Evolutionary conservation across 2,797 vertebrate species (phyloP).

Genomic region (Pelochelys cantorii): DNA sequence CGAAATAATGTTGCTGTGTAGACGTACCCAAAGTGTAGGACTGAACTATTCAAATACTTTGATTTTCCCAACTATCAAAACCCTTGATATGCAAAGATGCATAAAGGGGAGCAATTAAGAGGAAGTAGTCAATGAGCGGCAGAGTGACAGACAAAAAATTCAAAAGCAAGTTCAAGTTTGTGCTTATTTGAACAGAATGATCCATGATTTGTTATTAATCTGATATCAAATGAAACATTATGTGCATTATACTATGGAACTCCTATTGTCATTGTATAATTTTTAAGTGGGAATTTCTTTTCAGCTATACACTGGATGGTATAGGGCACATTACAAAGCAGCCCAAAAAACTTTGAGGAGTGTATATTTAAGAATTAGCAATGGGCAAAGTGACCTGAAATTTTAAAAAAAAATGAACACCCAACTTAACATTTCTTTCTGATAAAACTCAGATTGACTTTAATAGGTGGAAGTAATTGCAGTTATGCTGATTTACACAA

Average conservation of each 20-base stretch:
- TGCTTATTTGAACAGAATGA: fast-evolving
- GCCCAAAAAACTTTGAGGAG: fast-evolving
- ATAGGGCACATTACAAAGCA: background rate
- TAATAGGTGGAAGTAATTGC: background rate
- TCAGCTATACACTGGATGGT: background rate
- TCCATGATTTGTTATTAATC: fast-evolving
- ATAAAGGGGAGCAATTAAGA: conserved; percentile 22
- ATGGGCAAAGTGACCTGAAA: background rate
- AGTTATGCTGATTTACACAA: background rate
- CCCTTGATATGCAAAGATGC: background rate
- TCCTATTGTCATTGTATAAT: fast-evolving
- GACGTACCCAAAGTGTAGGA: background rate
- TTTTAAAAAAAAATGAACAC: background rate
- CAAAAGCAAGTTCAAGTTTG: fast-evolving
- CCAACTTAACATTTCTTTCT: background rate
- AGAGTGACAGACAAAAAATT: fast-evolving
- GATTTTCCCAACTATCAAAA: conserved; percentile 13
- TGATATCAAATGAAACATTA: fast-evolving
- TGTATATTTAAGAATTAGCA: background rate
- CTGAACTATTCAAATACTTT: background rate
- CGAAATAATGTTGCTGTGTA: too few species aligned
- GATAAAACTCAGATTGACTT: background rate
- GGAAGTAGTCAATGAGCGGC: fast-evolving
- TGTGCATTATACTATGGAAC: fast-evolving
- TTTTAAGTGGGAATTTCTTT: fast-evolving